Percentiles rank a stretch among this genome's conserved stretches.
phyloP scores from a whole-genome alignment of 2,113 vertebrate genomes.

The Pseudorectes ferrugineus region DNA sequence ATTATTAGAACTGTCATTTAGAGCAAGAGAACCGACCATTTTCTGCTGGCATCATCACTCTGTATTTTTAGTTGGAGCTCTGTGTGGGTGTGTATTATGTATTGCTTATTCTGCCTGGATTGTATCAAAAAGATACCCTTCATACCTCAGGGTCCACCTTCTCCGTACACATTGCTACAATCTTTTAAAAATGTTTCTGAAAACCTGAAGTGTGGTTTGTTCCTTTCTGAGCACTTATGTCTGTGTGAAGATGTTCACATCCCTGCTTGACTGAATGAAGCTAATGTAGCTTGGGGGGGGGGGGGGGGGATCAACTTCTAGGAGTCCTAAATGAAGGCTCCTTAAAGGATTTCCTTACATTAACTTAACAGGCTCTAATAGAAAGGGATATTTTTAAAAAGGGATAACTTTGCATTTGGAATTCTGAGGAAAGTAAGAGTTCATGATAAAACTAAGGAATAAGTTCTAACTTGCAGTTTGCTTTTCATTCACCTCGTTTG shows the following conservation, averaged over 20 bases:
- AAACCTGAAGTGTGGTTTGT: not conserved
- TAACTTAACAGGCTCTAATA: not conserved
- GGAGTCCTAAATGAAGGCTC: not conserved
- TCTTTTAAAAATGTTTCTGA: not conserved
- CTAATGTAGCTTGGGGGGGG: not conserved
- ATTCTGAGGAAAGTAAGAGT: not conserved
- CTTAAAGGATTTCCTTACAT: not conserved
- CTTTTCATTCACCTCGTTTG: not conserved
- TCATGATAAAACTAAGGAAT: not conserved
- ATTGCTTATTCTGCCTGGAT: not conserved
- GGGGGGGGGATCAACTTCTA: fast-evolving
- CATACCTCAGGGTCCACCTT: not conserved
- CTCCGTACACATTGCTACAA: fast-evolving
- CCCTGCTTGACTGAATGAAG: not conserved
- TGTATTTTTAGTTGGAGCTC: not conserved
- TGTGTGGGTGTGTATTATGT: not conserved
- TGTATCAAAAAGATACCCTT: not conserved
- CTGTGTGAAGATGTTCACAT: not conserved
- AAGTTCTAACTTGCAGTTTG: not conserved
- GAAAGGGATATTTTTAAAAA: not conserved
- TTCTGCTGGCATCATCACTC: not conserved
- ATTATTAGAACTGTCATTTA: constrained; percentile 14
- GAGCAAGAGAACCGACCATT: not conserved
- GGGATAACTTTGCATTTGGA: not conserved
- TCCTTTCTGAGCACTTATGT: fast-evolving